Evolutionary conservation across 2,888 invertebrate genomes (phyloP), one percentile per base, ranked within the genome.

Genomic region (Ramazzottius varieornatus): DNA sequence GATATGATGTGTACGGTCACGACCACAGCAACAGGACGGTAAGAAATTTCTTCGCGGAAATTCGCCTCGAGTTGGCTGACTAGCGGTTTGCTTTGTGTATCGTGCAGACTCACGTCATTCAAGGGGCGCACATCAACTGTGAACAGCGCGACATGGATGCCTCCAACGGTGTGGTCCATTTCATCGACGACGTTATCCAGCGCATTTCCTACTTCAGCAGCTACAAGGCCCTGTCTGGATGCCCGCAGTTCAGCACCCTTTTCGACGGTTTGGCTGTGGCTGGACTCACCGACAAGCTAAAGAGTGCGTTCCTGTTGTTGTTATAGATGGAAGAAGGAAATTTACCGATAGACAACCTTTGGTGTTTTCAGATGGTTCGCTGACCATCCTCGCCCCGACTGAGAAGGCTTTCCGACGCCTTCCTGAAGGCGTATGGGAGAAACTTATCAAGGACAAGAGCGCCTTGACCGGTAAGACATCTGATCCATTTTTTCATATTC

Each of bases 151-250:
- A 70, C 70, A 63, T 65, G 68, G 67, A 40, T 24, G 33, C 67
- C 1, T 68, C 69, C 32, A 72, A 72, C 65, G 72, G 72, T 1
- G 69, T 72, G 13, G 68, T 72, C 64, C 72, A 72, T 64, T 69
- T 70, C 2, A 66, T 72, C 20, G 68, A 68, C 65, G 64, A 67
- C 32, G 71, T 72, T 13, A 66, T 71, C 69, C 68, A 70, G 24
- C 71, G 71, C 8, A 66, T 70, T 32, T 71, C 72, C 16, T 1
- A 65, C 0, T 68, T 65, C 4, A 68, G 67, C 34, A 67, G 71
- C 13, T 70, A 70, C 0, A 67, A 67, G 2, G 54, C 67, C 2
- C 66, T 70, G 1, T 46, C 67, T 16, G 67, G 63, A 64, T 66
- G 68, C 4, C 66, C 66, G 0, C 66, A 54, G 13, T 67, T 70